These are phyloP conservation scores for Sminthurides bifidus DNA, from an alignment of 1,140 invertebrate genomes.

Conservation along the genomic window DNA sequence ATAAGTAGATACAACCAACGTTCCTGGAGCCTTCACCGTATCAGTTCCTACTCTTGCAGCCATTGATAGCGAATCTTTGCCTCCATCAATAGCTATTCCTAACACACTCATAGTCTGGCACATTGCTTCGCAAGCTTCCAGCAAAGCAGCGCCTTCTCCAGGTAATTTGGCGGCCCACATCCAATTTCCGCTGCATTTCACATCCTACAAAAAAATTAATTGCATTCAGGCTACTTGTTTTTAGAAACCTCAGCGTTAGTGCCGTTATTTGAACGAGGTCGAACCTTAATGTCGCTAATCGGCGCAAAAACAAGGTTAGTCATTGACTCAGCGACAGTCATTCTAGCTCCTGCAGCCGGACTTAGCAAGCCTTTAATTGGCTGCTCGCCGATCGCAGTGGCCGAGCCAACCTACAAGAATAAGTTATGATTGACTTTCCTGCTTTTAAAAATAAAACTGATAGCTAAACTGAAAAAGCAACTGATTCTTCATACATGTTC, in stretches of 20 bases:
- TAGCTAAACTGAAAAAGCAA: background rate
- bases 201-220: slow-evolving; percentile 46
- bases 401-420: slow-evolving; percentile 58
- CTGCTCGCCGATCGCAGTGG: slow-evolving; percentile 91
- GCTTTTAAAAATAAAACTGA: background rate
- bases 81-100: slow-evolving; percentile 89
- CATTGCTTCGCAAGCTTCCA: slow-evolving; percentile 76
- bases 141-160: slow-evolving; percentile 76
- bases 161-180: slow-evolving; percentile 96
- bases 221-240: slow-evolving; percentile 4
- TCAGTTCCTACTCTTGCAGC: slow-evolving; percentile 63
- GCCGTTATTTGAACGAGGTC: background rate
- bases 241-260: background rate
- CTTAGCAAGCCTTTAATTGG: slow-evolving; percentile 82
- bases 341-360: slow-evolving; percentile 69
- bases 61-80: slow-evolving; percentile 97
- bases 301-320: slow-evolving; percentile 93
- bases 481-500: slow-evolving; percentile 27
- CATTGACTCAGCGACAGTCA: slow-evolving; percentile 86
- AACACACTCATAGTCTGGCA: slow-evolving; percentile 71
- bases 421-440: background rate
- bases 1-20: slow-evolving; percentile 87
- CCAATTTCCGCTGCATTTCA: slow-evolving; percentile 97
- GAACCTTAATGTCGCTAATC: slow-evolving; percentile 60
- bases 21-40: slow-evolving; percentile 77